Percentiles rank a stretch among this genome's conserved stretches.
phyloP scores from a whole-genome alignment of 2,888 invertebrate genomes.

The Cordilura impudica region DNA sequence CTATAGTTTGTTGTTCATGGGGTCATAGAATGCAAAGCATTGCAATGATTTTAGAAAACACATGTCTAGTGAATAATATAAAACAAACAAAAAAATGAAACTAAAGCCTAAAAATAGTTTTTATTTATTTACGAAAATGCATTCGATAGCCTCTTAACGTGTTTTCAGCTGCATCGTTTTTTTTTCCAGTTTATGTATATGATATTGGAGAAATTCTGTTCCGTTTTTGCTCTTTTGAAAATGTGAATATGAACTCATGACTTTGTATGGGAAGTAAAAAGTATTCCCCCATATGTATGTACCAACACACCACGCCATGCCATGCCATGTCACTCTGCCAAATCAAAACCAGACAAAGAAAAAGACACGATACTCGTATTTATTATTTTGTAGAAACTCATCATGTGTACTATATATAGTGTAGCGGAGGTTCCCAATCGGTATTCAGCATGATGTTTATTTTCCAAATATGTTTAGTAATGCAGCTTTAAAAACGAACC shows the following conservation, averaged over 20 bases:
- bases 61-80: conserved; percentile 38
- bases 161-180: not conserved
- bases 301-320: not conserved
- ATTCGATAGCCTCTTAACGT: not conserved
- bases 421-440: no score
- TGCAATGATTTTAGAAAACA: conserved; percentile 33
- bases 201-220: not conserved
- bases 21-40: conserved; percentile 49
- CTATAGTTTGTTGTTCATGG: conserved; percentile 15
- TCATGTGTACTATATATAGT: no score
- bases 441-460: no score
- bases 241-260: conserved; percentile 53
- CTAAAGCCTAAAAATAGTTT: not conserved
- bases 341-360: conserved; percentile 44
- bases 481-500: no score
- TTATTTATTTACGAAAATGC: not conserved
- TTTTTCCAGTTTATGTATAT: no score
- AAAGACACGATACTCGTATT: conserved; percentile 43
- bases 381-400: not conserved
- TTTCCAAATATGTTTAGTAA: no score
- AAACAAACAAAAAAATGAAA: not conserved
- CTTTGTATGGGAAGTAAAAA: conserved; percentile 52
- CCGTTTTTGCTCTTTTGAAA: not conserved
- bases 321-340: not conserved
- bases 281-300: conserved; percentile 34